Conservation (phyloP, 2,113 vertebrate genomes). For the Eulacestoma nigropectus region DNA sequence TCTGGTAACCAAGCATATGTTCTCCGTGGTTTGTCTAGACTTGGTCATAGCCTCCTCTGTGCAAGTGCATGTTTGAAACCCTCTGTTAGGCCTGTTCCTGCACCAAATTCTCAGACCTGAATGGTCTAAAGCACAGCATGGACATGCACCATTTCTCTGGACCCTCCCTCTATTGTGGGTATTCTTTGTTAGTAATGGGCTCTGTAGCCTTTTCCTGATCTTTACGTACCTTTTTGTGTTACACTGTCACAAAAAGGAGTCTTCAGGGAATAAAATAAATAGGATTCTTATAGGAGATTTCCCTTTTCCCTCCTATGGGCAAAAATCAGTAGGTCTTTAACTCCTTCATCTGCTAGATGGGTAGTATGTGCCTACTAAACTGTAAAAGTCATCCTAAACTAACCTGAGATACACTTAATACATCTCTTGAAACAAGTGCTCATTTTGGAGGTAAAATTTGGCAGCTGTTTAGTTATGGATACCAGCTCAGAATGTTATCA, state of each 20-base stretch:
- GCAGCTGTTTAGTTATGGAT: neutral
- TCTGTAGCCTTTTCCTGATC: neutral
- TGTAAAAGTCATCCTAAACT: neutral
- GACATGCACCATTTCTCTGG: neutral
- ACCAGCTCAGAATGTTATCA: neutral
- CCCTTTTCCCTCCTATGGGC: neutral
- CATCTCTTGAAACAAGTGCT: neutral
- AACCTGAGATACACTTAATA: neutral
- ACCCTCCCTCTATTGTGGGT: neutral
- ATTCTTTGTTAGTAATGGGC: neutral
- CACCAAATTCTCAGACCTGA: neutral
- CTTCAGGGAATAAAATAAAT: neutral
- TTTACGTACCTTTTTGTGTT: neutral
- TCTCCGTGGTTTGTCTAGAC: neutral
- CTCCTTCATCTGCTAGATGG: neutral
- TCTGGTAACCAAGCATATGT: rapidly evolving
- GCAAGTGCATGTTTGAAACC: rapidly evolving
- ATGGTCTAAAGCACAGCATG: neutral
- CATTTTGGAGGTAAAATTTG: neutral
- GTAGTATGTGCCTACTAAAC: neutral
- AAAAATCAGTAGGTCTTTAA: neutral
- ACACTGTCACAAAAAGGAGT: neutral
- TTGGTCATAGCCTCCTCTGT: neutral
- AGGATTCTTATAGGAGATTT: neutral
- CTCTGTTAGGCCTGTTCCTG: neutral